Base-by-base conservation (phyloP, 1,140 invertebrate genomes). In the Cecropterus lyciades region DNA sequence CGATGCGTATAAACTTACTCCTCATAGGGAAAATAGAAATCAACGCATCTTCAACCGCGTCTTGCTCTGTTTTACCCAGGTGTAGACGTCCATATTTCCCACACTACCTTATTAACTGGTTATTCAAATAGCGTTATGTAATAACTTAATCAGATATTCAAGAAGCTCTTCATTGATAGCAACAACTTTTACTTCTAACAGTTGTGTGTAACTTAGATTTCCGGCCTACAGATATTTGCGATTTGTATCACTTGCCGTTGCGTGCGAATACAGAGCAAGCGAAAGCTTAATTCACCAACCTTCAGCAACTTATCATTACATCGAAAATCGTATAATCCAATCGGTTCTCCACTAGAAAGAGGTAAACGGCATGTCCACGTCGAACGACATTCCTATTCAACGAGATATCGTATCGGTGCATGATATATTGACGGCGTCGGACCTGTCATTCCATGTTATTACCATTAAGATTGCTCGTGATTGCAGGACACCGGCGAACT, bases 381-480 rank as follows among this genome's bases (percentile, higher is more conserved):
- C 7, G 15, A 57, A 10, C 37, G 51, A 33, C 63, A 62, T 60
- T 59, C 65, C 65, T 42, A 53, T n/a, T 48, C 66, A 66, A 70
- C 69, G 24, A 67, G 65, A 67, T 46, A 64, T 67, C 52, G 57
- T 45, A 20, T 17, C 51, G 40, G 1, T 56, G 42, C 14, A 55
- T 68, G 66, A 68, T 68, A 48, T 53, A 64, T 67, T 52, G 52
- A 51, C 63, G 46, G 53, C 62, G 55, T 56, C 57, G 46, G 49
- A 64, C 48, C 65, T 67, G 65, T 74, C 69, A 65, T 68, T 70
- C 66, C 37, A 43, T 65, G 51, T 65, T 65, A 71, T 75, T 71
- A 67, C 65, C 62, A 63, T 67, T 74, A 63, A 74, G 63, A 66
- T 45, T 33, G 60, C 17, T 30, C 52, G 46, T 65, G 64, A 66